Evolutionary conservation across 1,140 invertebrate genomes (phyloP).

Genomic region (Ips nitidus): DNA sequence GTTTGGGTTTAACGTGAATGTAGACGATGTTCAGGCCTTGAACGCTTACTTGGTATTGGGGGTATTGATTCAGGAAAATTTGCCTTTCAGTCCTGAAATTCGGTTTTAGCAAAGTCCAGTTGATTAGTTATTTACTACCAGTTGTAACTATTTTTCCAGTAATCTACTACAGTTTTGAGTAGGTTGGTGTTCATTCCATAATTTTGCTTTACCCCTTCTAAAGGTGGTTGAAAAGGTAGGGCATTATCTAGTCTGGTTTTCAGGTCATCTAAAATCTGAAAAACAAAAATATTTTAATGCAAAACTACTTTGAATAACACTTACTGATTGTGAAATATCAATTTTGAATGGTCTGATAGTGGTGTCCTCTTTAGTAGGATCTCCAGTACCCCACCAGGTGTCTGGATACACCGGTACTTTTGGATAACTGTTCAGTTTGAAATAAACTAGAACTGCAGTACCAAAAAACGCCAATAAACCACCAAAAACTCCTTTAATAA

Average conservation of each 20-base stretch:
- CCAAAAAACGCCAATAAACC: not conserved
- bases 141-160: constrained; percentile 75
- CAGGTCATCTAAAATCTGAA: constrained; percentile 63
- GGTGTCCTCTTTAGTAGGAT: constrained; percentile 47
- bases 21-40: constrained; percentile 67
- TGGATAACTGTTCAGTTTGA: constrained; percentile 20
- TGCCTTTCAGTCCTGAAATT: constrained; percentile 61
- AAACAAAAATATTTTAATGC: not conserved
- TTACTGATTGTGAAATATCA: constrained; percentile 50
- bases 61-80: constrained; percentile 67
- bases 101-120: constrained; percentile 43
- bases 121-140: constrained; percentile 59
- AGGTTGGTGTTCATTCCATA: constrained; percentile 77
- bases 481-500: not conserved
- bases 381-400: constrained; percentile 55
- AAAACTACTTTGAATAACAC: not conserved
- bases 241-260: constrained; percentile 60
- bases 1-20: constrained; percentile 61
- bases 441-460: not conserved
- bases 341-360: constrained; percentile 57
- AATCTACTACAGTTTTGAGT: constrained; percentile 70
- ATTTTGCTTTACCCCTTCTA: constrained; percentile 68
- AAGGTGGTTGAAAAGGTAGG: constrained; percentile 58
- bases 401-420: constrained; percentile 40
- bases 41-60: constrained; percentile 66